Evolutionary conservation across 2,113 vertebrate species (phyloP), one percentile per base, ranked within the genome.

Genomic region (Oncorhynchus clarkii): DNA sequence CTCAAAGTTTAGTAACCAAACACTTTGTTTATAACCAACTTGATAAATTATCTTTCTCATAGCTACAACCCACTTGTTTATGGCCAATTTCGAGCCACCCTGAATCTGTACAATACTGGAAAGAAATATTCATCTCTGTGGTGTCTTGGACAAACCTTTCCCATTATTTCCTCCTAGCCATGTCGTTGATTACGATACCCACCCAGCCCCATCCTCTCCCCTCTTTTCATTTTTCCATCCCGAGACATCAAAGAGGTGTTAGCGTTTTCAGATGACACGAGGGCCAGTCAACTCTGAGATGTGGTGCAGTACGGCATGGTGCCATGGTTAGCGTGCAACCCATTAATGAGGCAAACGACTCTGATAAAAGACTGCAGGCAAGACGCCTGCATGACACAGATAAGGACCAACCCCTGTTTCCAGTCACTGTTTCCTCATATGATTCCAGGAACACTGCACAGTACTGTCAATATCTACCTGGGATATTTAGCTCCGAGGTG

Each of bases 311-410:
- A 49, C 9, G 48, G 26, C 12, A 54, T 1, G 51, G 13, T 54
- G 51, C 51, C 16, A 49, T 2, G 22, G 73, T 74, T 86, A 74
- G 69, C 14, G 14, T 73, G 76, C 72, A 65, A 66, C 76, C 48
- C 77, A 79, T 84, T 88, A 88, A 89, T 84, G 80, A 79, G 83
- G 75, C 82, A 75, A 82, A 12, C 49, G 80, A 76, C 78, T 80
- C 64, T 45, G 83, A 86, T 82, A 49, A 62, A 45, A 45, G 77
- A 76, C 85, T 54, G 29, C 80, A 45, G 39, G 39, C 39, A 45
- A 78, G 76, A 80, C 39, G 62, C 78, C 88, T 92, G 91, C 74
- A 68, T 64, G 74, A 72, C 74, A 5, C 82, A 82, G 89, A 92
- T 90, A 90, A 89, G 88, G 80, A 31, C 75, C 59, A 78, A 72